Conservation (phyloP, 2,888 invertebrate species). For the Homarus gammarus region DNA sequence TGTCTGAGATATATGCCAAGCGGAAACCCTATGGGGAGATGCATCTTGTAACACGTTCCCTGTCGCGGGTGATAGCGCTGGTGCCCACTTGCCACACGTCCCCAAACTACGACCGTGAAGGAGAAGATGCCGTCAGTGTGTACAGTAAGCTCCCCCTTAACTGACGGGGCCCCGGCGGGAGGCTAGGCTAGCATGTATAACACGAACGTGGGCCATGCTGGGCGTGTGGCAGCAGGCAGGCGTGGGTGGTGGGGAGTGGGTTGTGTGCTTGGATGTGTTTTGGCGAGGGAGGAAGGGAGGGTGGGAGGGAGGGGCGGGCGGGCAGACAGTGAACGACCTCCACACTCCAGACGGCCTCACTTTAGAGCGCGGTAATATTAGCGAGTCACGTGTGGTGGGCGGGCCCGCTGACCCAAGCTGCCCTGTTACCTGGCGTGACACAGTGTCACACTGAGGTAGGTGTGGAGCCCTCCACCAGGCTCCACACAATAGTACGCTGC, state of each 20-base stretch:
- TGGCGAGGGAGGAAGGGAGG: background rate
- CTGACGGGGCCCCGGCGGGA: background rate
- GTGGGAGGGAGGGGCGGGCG: background rate
- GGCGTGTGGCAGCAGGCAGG: background rate
- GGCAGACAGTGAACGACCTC: constrained; percentile 43
- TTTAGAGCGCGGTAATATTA: constrained; percentile 36
- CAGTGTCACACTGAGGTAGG: constrained; percentile 2
- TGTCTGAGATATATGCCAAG: too few species aligned
- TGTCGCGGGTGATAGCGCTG: too few species aligned
- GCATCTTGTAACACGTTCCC: too few species aligned
- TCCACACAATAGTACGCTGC: constrained; percentile 16
- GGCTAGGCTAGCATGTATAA: background rate
- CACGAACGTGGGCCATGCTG: background rate
- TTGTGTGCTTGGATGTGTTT: constrained; percentile 13
- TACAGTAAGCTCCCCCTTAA: too few species aligned
- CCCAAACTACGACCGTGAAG: too few species aligned
- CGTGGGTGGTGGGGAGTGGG: background rate
- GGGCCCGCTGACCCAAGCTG: background rate
- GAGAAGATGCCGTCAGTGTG: too few species aligned
- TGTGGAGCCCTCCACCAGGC: background rate
- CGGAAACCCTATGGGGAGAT: too few species aligned
- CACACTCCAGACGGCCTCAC: constrained; percentile 22
- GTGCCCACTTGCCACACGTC: too few species aligned
- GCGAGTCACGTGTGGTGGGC: constrained; percentile 22
- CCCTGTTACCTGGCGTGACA: constrained; percentile 4